Conservation (phyloP, 2,113 vertebrate genomes). For the Plectropomus leopardus region DNA sequence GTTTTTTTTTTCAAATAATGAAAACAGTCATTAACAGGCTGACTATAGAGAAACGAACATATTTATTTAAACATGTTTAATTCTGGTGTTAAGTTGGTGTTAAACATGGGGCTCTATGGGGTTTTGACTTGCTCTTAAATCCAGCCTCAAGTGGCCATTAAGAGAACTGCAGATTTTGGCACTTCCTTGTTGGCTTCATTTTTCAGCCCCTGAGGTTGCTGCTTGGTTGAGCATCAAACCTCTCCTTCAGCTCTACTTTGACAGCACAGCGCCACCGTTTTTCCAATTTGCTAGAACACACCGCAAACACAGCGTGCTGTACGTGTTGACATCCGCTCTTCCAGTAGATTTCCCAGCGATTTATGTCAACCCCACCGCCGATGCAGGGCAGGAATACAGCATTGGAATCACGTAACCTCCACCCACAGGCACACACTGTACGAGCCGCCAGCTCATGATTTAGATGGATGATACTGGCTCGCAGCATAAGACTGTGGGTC, state of each 20-base stretch:
- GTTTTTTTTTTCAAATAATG: too few species aligned
- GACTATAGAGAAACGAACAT: too few species aligned
- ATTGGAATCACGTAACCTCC: slow-evolving; percentile 45
- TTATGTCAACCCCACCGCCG: slow-evolving; percentile 14
- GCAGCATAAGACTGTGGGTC: slow-evolving; percentile 27
- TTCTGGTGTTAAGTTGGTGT: too few species aligned
- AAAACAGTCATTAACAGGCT: too few species aligned
- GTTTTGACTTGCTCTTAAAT: too few species aligned
- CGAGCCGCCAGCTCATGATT: slow-evolving; percentile 43
- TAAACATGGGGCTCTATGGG: too few species aligned
- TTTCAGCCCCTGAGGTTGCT: too few species aligned
- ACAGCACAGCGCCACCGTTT: background rate
- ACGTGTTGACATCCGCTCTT: slow-evolving; percentile 20
- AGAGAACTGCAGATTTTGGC: too few species aligned
- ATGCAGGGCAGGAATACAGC: slow-evolving; percentile 26
- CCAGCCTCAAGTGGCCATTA: too few species aligned
- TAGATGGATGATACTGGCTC: slow-evolving; percentile 61
- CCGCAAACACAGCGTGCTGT: background rate
- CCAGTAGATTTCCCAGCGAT: slow-evolving; percentile 9
- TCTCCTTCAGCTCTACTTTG: slow-evolving; percentile 17
- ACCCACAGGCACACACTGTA: slow-evolving; percentile 33
- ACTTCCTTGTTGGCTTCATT: too few species aligned
- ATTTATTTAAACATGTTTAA: too few species aligned
- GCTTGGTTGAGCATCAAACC: background rate
- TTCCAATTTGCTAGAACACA: background rate